Evolutionary conservation across 64 coral and sea anemone genomes (phyloP), one percentile per base, ranked within the genome.

Genomic region (Cladopsammia gracilis): DNA sequence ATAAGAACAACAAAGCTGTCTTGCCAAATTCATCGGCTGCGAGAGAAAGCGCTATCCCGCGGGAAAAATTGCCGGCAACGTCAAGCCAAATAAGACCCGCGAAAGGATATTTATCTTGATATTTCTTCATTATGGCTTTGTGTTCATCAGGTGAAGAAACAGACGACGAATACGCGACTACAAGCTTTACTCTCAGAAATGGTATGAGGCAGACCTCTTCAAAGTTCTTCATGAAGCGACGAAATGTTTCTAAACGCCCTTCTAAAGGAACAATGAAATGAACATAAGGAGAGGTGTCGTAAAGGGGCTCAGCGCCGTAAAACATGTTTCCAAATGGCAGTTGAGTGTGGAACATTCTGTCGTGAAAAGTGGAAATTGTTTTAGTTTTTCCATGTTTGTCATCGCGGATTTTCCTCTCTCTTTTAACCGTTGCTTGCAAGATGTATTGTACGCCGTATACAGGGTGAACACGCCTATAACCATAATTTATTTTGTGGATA

Each of bases 41-140:
- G 14, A 96, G 60, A 5, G 90, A 83, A 8, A 98, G 87, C 8
- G 78, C 97, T 19, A 95, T 56, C 3, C 97, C 97, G 23, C 97
- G 89, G 3, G 97, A 98, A 49, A 98, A 98, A 7, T 74, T 64
- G 3, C 97, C 97, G 25, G 72, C 51, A 2, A 88, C 97, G 25
- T 95, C 94, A 19, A 95, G 84, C 97, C 97, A 98, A n/a, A 93
- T 79, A 56, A 98, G 80, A 8, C 89, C 93, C 11, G 94, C 87
- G 14, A 95, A 87, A 2, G 86, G 90, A 18, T 98, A 90, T 74
- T 84, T 88, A 12, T 92, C 66, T 47, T 90, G 90, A 76, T 98
- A 98, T 23, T 50, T 54, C 26, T 77, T 80, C 22, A 98, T 43
- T 10, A 98, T 46, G 25, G 48, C 71, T 54, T 98, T 95, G 88